Evolutionary conservation across 2,797 vertebrate genomes (phyloP), one percentile per base, ranked within the genome.

Genomic region (Natrix natrix): DNA sequence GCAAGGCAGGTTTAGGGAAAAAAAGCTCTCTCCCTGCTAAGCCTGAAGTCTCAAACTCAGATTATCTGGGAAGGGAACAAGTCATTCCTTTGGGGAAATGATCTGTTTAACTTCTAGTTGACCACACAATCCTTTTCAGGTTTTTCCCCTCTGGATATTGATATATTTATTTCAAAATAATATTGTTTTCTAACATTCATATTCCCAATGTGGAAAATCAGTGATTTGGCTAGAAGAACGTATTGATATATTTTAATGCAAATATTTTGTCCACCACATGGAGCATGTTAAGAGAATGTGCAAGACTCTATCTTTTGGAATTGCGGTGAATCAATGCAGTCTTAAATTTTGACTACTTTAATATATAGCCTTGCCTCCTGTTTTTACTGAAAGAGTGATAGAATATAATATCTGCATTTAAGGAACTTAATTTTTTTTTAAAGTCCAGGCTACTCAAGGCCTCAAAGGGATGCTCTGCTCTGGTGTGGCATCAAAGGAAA

Each of bases 41-140:
- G 83, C 93, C 60, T 43, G 37, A 92, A 91, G 94, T 89, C 91
- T 94, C 94, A 92, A 95, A 93, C 93, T 93, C 94, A 90, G 93
- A 90, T 94, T 54, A 52, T 91, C 55, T 20, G 0, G 91, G 69
- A 61, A 0, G 78, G 95, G 93, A 94, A 61, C 16, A 32, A 8
- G 26, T n/a, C 48, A 74, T 94, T 66, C 92, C 88, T 93, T 87
- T 24, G 74, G 37, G 37, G 37, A 8, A 20, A 11, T 12, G 8
- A 5, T 48, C 48, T 83, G 20, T 48, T 48, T 37, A 83, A 48
- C 48, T 83, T 83, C 37, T 83, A 5, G 37, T 83, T 24, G 74
- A 48, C 74, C 74, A 22, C 20, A 37, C 37, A 83, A 83, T 10
- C 74, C 37, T 83, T 78, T 48, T 48, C 74, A 83, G 74, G 20